Percentiles rank a stretch among this genome's conserved stretches.
These are phyloP conservation scores for Chionodraco myersi DNA, from an alignment of 2,113 vertebrate genomes.

Conservation along the genomic window DNA sequence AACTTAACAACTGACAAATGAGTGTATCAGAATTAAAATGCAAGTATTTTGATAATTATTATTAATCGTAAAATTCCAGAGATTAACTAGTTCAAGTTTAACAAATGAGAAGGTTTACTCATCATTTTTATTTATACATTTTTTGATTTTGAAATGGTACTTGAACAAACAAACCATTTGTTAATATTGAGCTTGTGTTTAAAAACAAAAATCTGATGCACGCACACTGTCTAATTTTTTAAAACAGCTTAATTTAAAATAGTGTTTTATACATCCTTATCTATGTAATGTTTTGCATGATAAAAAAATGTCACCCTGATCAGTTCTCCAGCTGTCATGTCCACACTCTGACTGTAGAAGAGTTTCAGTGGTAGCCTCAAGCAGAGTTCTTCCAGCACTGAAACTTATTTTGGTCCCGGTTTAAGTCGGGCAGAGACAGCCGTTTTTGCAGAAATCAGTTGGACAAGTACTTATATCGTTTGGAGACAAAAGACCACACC, in stretches of 20 bases:
- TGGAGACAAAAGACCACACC: slow-evolving; percentile 36
- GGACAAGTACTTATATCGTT: slow-evolving; percentile 32
- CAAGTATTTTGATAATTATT: not conserved
- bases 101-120: not conserved
- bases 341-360: slow-evolving; percentile 4
- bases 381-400: slow-evolving; percentile 5
- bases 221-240: not conserved
- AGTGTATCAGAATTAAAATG: not conserved
- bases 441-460: slow-evolving; percentile 24
- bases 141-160: not conserved
- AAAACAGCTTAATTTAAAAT: not conserved
- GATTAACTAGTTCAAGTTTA: not conserved
- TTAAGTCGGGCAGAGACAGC: slow-evolving; percentile 11
- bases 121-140: not conserved
- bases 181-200: not conserved
- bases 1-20: not conserved
- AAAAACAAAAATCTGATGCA: not conserved
- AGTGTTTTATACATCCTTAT: not conserved
- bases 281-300: not conserved
- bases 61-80: not conserved
- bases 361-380: slow-evolving; percentile 10
- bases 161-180: not conserved
- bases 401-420: slow-evolving; percentile 27
- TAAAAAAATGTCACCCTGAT: not conserved
- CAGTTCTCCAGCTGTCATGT: slow-evolving; percentile 5